Evolutionary conservation across 2,888 invertebrate genomes (phyloP).

Genomic region (Junonia oenone): DNA sequence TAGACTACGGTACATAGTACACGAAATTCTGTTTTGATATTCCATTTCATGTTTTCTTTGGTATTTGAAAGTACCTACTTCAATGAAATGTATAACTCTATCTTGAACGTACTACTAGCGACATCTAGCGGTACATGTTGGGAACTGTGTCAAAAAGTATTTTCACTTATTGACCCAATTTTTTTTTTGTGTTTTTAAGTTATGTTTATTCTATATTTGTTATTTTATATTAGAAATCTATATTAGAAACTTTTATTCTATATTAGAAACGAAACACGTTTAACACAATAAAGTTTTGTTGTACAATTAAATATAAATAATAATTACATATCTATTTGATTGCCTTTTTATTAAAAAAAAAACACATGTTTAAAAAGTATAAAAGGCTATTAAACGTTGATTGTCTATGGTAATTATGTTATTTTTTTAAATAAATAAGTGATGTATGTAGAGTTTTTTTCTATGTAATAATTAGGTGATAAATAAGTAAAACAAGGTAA

Average conservation of each 20-base stretch:
- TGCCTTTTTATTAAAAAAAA: no score
- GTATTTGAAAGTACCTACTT: neutral
- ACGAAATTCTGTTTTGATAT: constrained; percentile 9
- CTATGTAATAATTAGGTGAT: neutral
- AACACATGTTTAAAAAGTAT: no score
- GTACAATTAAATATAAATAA: neutral
- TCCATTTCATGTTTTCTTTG: neutral
- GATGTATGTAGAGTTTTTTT: neutral
- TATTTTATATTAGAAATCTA: no score
- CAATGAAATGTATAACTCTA: neutral
- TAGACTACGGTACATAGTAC: constrained; percentile 54
- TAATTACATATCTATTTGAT: no score
- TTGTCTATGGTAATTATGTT: no score
- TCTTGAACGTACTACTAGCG: neutral
- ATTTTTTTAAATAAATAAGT: neutral
- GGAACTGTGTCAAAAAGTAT: neutral
- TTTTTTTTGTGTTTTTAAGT: neutral
- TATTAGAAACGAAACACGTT: neutral
- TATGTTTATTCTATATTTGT: no score
- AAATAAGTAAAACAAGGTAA: constrained; percentile 3
- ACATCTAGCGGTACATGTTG: neutral
- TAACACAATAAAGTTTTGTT: neutral
- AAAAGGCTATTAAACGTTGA: no score
- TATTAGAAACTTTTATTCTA: no score
- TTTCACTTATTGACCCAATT: neutral